These are phyloP conservation scores for Athalia circularis DNA, from an alignment of 2,888 invertebrate species.

Conservation along the genomic window DNA sequence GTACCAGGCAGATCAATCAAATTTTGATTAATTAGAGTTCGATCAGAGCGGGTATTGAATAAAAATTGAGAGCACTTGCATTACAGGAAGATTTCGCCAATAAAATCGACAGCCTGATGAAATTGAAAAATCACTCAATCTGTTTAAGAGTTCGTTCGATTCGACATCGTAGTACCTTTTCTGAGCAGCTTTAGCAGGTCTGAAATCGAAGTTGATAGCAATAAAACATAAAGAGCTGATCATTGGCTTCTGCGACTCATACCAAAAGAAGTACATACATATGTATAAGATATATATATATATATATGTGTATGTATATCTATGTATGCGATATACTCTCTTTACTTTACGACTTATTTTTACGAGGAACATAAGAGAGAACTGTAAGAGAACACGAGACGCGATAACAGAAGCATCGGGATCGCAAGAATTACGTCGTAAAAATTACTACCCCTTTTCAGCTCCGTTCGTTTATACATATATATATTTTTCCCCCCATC, in stretches of 20 bases:
- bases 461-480: background rate
- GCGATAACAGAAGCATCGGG: background rate
- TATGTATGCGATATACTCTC: background rate
- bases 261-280: background rate
- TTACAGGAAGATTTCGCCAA: too few species aligned
- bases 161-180: background rate
- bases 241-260: slow-evolving; percentile 17
- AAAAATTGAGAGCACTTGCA: too few species aligned
- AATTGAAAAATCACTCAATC: slow-evolving; percentile 10
- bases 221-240: slow-evolving; percentile 40
- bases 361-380: slow-evolving; percentile 39
- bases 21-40: too few species aligned
- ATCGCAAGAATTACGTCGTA: slow-evolving; percentile 32
- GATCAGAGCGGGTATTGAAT: too few species aligned
- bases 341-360: slow-evolving; percentile 40
- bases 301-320: background rate
- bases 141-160: slow-evolving; percentile 12
- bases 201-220: slow-evolving; percentile 38
- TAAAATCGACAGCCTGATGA: background rate
- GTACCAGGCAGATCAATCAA: too few species aligned
- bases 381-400: slow-evolving; percentile 35
- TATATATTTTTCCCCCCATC: too few species aligned
- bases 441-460: slow-evolving; percentile 33
- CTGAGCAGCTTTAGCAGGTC: background rate
- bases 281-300: background rate